Evolutionary conservation across 2,888 invertebrate species (phyloP), one percentile per base, ranked within the genome.

Genomic region (Bursaphelenchus okinawaensis): DNA sequence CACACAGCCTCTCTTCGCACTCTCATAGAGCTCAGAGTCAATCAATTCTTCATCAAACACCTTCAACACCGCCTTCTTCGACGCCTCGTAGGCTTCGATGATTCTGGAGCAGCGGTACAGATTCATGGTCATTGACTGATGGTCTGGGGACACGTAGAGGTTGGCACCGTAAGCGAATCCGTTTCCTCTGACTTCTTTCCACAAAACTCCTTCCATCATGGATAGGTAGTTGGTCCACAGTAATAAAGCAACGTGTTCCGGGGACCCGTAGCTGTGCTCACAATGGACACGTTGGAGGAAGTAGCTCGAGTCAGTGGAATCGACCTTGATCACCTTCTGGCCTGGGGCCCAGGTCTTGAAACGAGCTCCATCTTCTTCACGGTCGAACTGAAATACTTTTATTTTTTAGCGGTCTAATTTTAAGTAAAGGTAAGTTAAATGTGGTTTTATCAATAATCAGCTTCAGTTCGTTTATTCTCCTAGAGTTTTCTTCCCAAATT

Each of bases 1-100:
- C 69, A 92, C 88, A n/a, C 91, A 86, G 19, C 91, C 91, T 81
- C 91, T 90, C 79, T 89, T 89, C 0, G 92, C 92, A 0, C 91
- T 90, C 75, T 90, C 90, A 75, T 92, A 87, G 66, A 92, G 85
- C 52, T 89, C 88, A 9, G 87, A 85, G 66, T 90, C 90, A 87
- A 91, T 90, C 61, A 87, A 52, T 20, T 68, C 86, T 1, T 82
- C 81, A 28, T 87, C 85, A 0, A 87, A 87, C 2, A 74, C 68
- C 9, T 73, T 70, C 54, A 31, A 16, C 79, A 91, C 85, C 68
- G 92, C 90, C 28, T 87, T 85, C 82, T 88, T 88, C 0, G 90
- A 88, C 85, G 90, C 90, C 77, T 87, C 88, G 84, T 90, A 93
- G 0, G 92, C 91, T 50, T 87, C 89, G 7, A 89, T 86, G 0